These are phyloP conservation scores for Latheticus oryzae DNA, from an alignment of 2,888 invertebrate species.

Conservation along the genomic window DNA sequence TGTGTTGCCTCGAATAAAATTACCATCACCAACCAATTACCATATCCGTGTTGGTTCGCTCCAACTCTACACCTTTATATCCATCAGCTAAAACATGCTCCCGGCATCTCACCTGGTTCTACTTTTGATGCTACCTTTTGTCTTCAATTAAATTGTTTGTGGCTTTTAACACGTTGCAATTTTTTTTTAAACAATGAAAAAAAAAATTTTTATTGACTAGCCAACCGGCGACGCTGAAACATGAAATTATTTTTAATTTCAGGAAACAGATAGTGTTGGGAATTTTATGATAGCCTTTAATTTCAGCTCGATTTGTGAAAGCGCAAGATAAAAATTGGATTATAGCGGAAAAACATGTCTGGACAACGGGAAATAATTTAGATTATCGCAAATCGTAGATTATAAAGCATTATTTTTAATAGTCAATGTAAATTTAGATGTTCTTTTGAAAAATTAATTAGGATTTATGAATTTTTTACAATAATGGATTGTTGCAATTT, in stretches of 20 bases:
- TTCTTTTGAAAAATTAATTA: too few species aligned
- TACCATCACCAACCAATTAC: slow-evolving; percentile 61
- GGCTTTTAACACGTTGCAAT: slow-evolving; percentile 40
- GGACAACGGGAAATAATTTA: slow-evolving; percentile 56
- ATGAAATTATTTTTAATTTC: slow-evolving; percentile 57
- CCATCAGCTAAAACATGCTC: slow-evolving; percentile 43
- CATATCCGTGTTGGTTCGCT: slow-evolving; percentile 55
- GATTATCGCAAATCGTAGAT: slow-evolving; percentile 52
- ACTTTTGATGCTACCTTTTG: slow-evolving; percentile 41
- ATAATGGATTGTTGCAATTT: too few species aligned
- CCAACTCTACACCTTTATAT: too few species aligned
- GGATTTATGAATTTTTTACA: too few species aligned
- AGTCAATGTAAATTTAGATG: too few species aligned
- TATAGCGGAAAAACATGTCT: slow-evolving; percentile 40
- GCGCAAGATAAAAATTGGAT: slow-evolving; percentile 54
- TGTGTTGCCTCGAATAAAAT: slow-evolving; percentile 58
- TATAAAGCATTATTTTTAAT: too few species aligned
- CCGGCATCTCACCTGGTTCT: slow-evolving; percentile 51
- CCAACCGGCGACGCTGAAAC: slow-evolving; percentile 49
- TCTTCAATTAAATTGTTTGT: slow-evolving; percentile 36
- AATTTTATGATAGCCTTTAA: slow-evolving; percentile 53
- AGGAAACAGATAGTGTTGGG: slow-evolving; percentile 54
- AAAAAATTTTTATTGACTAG: slow-evolving; percentile 27
- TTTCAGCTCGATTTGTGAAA: slow-evolving; percentile 52
- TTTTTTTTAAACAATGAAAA: slow-evolving; percentile 16